Conservation (phyloP, 2,888 invertebrate species). For the Erebia ligea region DNA sequence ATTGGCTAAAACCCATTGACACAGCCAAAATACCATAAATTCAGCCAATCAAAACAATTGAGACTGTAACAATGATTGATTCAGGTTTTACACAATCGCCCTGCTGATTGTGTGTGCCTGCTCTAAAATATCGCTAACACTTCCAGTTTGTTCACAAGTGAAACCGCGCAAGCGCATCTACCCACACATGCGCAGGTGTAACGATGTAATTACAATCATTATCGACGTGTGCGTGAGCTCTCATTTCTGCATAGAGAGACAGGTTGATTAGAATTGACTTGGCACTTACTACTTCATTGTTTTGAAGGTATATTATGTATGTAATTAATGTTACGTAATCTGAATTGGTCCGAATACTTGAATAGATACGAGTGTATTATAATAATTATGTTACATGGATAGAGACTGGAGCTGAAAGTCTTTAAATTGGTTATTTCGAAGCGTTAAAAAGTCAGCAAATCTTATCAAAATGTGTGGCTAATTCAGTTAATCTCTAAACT, state of each 20-base stretch:
- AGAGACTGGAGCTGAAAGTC: constrained; percentile 16
- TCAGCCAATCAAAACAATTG: too few species aligned
- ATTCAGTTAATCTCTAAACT: too few species aligned
- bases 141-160: constrained; percentile 43
- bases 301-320: constrained; percentile 29
- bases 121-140: constrained; percentile 37
- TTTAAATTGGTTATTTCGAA: constrained; percentile 8
- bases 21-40: too few species aligned
- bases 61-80: too few species aligned
- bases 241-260: constrained; percentile 42
- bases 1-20: too few species aligned
- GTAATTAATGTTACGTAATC: constrained; percentile 27
- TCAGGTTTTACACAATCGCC: too few species aligned
- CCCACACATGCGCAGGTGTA: constrained; percentile 27
- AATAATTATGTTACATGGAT: constrained; percentile 12
- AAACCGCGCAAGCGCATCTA: constrained; percentile 40
- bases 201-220: constrained; percentile 35
- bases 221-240: constrained; percentile 39
- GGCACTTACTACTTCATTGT: constrained; percentile 35
- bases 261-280: constrained; percentile 34
- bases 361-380: neutral
- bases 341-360: constrained; percentile 2
- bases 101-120: constrained; percentile 4
- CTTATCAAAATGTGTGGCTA: neutral
- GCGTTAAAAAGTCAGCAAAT: neutral